Evolutionary conservation across 2,113 vertebrate genomes (phyloP).

Genomic region (Edolisoma coerulescens): DNA sequence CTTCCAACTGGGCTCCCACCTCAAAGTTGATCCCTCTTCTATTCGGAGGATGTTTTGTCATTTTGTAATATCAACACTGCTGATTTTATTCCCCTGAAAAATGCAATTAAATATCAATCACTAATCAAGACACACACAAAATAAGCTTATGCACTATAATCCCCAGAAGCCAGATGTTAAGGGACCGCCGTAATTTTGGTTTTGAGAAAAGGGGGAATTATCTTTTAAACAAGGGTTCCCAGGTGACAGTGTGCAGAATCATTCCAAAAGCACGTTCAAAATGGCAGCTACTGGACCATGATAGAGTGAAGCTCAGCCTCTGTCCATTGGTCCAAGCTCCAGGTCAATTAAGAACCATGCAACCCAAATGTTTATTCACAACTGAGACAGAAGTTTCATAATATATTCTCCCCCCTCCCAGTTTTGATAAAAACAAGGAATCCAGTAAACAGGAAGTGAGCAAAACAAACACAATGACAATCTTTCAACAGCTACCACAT

Average conservation of each 20-base stretch:
- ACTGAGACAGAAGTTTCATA: neutral
- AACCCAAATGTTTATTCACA: neutral
- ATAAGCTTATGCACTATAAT: constrained; percentile 46
- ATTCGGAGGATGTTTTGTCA: constrained; percentile 97
- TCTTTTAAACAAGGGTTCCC: neutral
- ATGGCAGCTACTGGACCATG: neutral
- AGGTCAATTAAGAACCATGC: neutral
- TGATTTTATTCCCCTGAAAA: constrained; percentile 83
- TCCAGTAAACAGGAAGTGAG: neutral
- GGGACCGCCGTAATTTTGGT: neutral
- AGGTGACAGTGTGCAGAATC: neutral
- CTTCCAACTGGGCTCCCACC: constrained; percentile 96
- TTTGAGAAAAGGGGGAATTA: neutral
- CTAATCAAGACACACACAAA: constrained; percentile 61
- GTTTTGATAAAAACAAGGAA: neutral
- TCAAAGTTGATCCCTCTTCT: constrained; percentile 94
- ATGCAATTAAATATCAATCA: constrained; percentile 77
- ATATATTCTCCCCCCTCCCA: neutral
- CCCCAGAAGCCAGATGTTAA: constrained; percentile 12
- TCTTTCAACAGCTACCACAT: neutral
- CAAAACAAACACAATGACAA: neutral
- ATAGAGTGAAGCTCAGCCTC: neutral
- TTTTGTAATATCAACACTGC: constrained; percentile 81
- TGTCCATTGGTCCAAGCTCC: neutral
- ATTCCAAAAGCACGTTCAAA: neutral